phyloP scores from a whole-genome alignment of 2,113 vertebrate species.

The Tetraodon nigroviridis region DNA sequence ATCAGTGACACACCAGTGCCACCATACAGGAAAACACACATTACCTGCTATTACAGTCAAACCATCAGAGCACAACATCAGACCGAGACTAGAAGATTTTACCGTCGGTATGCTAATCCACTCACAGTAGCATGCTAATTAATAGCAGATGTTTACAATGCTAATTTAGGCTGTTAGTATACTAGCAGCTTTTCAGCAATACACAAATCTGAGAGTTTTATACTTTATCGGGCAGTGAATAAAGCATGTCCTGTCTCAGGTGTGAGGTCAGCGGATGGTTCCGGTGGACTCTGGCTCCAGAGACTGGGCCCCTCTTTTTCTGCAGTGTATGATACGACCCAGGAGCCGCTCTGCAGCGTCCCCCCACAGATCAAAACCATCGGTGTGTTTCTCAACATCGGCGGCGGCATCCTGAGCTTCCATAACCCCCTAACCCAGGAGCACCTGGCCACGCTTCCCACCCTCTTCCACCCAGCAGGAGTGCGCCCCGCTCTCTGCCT shows the following conservation, averaged over 20 bases:
- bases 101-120: too few species aligned
- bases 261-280: constrained; percentile 53
- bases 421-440: constrained; percentile 70
- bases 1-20: too few species aligned
- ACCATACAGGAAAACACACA: too few species aligned
- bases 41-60: too few species aligned
- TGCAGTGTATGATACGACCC: constrained; percentile 52
- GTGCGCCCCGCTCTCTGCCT: constrained; percentile 61
- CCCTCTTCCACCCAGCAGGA: constrained; percentile 47
- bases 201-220: too few species aligned
- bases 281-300: constrained; percentile 62
- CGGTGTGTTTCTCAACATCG: constrained; percentile 68
- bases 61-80: too few species aligned
- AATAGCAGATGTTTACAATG: too few species aligned
- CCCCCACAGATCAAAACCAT: constrained; percentile 67
- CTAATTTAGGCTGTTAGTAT: too few species aligned
- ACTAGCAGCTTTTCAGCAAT: too few species aligned
- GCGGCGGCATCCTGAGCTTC: constrained; percentile 64
- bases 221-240: not conserved
- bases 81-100: too few species aligned
- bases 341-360: constrained; percentile 54
- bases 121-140: too few species aligned
- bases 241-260: constrained; percentile 38
- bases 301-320: constrained; percentile 44
- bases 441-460: constrained; percentile 61